A percentile compares a stretch with the other conserved stretches of the same genome.
Conservation (phyloP, 2,888 invertebrate species). For the Trilocha varians region DNA sequence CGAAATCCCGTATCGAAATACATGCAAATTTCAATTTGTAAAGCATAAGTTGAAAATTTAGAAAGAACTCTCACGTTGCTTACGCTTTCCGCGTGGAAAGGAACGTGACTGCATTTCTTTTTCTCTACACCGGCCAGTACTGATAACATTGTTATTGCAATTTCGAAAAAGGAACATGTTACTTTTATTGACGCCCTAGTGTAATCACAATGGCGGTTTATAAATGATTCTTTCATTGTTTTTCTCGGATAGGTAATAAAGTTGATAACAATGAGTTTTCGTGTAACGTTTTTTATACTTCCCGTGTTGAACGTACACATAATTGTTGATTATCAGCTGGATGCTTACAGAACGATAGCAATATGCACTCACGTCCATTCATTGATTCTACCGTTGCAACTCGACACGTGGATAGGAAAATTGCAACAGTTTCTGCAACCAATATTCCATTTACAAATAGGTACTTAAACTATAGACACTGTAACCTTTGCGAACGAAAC, state of each 20-base stretch:
- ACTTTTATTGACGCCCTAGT: constrained; percentile 18
- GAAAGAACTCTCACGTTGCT: constrained; percentile 42
- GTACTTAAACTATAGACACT: too few relatives aligned
- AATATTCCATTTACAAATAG: too few relatives aligned
- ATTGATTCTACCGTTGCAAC: too few relatives aligned
- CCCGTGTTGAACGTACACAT: constrained; percentile 42
- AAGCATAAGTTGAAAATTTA: constrained; percentile 35
- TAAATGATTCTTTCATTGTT: constrained; percentile 57
- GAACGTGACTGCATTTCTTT: constrained; percentile 47
- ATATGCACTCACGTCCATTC: neutral
- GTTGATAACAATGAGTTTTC: constrained; percentile 39
- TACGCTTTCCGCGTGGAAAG: constrained; percentile 28
- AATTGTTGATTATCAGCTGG: constrained; percentile 18
- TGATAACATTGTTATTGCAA: constrained; percentile 31
- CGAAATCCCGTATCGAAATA: constrained; percentile 19
- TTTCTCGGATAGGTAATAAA: constrained; percentile 38
- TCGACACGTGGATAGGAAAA: too few relatives aligned
- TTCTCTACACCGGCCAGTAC: constrained; percentile 30
- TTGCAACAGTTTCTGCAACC: too few relatives aligned
- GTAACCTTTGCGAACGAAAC: too few relatives aligned
- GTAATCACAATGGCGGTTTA: constrained; percentile 49
- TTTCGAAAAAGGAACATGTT: constrained; percentile 34
- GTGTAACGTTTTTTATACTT: constrained; percentile 42
- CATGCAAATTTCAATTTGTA: constrained; percentile 27
- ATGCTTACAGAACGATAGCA: neutral